These are phyloP conservation scores for Bryconaethiops microstoma DNA, from an alignment of 2,797 vertebrate species.

Conservation along the genomic window DNA sequence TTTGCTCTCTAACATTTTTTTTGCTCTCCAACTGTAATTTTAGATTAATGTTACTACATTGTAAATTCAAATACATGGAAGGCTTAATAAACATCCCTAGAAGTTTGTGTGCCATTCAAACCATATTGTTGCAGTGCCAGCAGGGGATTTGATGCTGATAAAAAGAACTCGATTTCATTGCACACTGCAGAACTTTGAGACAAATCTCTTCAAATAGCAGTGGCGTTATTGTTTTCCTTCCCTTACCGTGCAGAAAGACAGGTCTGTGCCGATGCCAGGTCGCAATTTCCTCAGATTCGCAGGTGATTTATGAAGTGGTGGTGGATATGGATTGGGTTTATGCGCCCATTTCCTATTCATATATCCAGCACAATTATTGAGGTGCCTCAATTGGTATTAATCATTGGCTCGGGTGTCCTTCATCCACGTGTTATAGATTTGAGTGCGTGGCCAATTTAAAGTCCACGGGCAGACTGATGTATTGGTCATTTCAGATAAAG, in stretches of 20 bases:
- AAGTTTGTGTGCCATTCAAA: constrained; percentile 37
- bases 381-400: constrained; percentile 42
- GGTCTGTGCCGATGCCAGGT: background rate
- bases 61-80: constrained; percentile 49
- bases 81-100: constrained; percentile 52
- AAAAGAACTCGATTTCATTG: constrained; percentile 41
- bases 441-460: constrained; percentile 41
- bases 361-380: constrained; percentile 45
- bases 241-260: background rate
- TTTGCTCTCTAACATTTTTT: constrained; percentile 60
- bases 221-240: constrained; percentile 5
- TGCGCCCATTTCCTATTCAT: constrained; percentile 44
- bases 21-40: constrained; percentile 50
- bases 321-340: constrained; percentile 39
- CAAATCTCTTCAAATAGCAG: constrained; percentile 16
- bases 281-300: constrained; percentile 30
- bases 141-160: constrained; percentile 47
- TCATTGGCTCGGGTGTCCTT: constrained; percentile 42
- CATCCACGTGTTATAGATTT: constrained; percentile 38
- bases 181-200: constrained; percentile 21
- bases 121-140: constrained; percentile 33
- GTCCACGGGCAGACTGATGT: constrained; percentile 50
- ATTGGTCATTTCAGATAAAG: constrained; percentile 64
- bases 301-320: constrained; percentile 31
- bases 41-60: constrained; percentile 58